phyloP scores from a whole-genome alignment of 2,888 invertebrate genomes.

The Athrips mouffetella region DNA sequence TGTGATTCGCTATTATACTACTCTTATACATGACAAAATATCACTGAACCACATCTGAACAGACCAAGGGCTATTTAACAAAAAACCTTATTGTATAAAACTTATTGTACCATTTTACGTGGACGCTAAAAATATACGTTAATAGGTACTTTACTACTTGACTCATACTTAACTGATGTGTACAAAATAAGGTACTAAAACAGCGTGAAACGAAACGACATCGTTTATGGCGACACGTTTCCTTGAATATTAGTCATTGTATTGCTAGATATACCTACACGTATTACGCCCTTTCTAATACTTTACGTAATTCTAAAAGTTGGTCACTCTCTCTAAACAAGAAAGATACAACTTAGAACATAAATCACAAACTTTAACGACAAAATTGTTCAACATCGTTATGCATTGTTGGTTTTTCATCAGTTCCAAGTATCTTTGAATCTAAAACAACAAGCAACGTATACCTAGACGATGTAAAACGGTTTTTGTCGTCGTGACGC shows the following conservation, averaged over 20 bases:
- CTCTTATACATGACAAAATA: no score
- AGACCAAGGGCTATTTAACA: background rate
- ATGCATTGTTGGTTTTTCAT: background rate
- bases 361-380: no score
- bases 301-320: slow-evolving; percentile 16
- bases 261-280: no score
- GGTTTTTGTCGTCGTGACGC: background rate
- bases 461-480: background rate
- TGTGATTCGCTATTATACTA: no score
- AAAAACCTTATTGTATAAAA: background rate
- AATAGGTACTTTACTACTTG: background rate
- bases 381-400: background rate
- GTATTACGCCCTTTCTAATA: background rate
- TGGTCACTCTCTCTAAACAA: slow-evolving; percentile 26
- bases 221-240: no score
- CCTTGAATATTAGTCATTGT: background rate
- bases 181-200: no score
- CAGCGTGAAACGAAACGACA: no score
- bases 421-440: background rate
- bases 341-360: slow-evolving; percentile 24
- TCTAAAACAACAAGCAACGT: background rate
- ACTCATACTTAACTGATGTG: no score
- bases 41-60: background rate
- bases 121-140: background rate
- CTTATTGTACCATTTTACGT: no score